A percentile compares a stretch with the other conserved stretches of the same genome.
Evolutionary conservation across 2,888 invertebrate genomes (phyloP).

Genomic region (Diogma glabrata): DNA sequence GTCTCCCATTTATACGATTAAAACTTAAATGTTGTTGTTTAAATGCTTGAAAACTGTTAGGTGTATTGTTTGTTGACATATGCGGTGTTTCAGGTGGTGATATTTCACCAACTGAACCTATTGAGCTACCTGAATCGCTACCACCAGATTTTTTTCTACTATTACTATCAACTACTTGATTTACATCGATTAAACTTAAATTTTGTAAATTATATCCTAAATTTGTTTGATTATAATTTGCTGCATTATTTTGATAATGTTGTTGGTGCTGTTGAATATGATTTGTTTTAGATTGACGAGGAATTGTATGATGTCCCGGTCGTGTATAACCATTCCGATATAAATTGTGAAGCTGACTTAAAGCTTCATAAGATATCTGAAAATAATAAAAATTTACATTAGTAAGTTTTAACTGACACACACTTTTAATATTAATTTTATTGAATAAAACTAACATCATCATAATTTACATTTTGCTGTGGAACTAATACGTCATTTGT

Average conservation of each 20-base stretch:
- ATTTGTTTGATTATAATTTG: constrained; percentile 15
- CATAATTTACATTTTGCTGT: constrained; percentile 27
- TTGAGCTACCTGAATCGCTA: constrained; percentile 36
- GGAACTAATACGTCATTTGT: constrained; percentile 25
- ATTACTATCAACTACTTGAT: neutral
- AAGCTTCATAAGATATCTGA: neutral
- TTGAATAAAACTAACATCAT: constrained; percentile 30
- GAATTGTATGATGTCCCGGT: constrained; percentile 26
- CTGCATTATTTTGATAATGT: constrained; percentile 26
- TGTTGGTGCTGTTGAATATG: constrained; percentile 26
- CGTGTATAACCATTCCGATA: constrained; percentile 33
- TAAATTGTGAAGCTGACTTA: neutral
- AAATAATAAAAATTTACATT: too few relatives aligned
- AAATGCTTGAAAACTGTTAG: constrained; percentile 20
- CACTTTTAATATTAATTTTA: too few relatives aligned
- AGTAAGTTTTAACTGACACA: neutral
- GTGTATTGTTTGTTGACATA: constrained; percentile 22
- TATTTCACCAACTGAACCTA: constrained; percentile 34
- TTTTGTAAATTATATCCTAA: constrained; percentile 28
- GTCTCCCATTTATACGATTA: constrained; percentile 31
- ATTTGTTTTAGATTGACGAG: constrained; percentile 28
- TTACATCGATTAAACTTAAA: constrained; percentile 6
- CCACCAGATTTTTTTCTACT: constrained; percentile 20
- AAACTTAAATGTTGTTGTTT: constrained; percentile 23
- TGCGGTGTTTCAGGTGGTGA: constrained; percentile 36